Evolutionary conservation across 2,797 vertebrate species (phyloP).

Genomic region (Lagorchestes hirsutus): DNA sequence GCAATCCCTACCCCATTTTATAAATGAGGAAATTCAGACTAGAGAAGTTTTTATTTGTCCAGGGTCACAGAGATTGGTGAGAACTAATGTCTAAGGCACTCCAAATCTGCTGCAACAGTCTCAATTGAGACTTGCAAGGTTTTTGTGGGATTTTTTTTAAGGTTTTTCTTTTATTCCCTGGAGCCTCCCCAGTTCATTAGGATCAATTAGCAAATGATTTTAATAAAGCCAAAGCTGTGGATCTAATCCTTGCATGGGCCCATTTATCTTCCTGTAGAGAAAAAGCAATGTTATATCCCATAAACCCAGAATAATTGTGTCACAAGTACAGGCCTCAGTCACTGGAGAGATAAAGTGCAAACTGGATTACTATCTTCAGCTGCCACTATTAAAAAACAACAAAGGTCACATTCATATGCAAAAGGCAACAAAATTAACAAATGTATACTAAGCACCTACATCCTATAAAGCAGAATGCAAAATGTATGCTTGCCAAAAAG

Average conservation of each 20-base stretch:
- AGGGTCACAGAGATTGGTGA: not conserved
- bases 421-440: not conserved
- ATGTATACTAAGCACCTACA: not conserved
- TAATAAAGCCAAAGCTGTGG: not conserved
- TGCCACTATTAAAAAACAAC: not conserved
- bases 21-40: not conserved
- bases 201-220: not conserved
- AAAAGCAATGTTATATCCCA: not conserved
- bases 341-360: not conserved
- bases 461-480: not conserved
- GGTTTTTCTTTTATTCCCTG: not conserved
- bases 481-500: too few relatives aligned
- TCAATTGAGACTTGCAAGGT: not conserved
- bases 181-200: not conserved
- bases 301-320: not conserved
- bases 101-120: not conserved
- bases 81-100: not conserved
- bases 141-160: not conserved
- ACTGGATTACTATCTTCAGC: not conserved
- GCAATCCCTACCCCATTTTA: not conserved
- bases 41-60: not conserved
- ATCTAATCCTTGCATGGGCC: not conserved
- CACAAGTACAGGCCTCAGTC: not conserved
- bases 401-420: not conserved
- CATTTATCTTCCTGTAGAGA: constrained; percentile 3